Percentiles rank a stretch among this genome's conserved stretches.
Conservation (phyloP, 2,113 vertebrate species). For the Cyprinus carpio region DNA sequence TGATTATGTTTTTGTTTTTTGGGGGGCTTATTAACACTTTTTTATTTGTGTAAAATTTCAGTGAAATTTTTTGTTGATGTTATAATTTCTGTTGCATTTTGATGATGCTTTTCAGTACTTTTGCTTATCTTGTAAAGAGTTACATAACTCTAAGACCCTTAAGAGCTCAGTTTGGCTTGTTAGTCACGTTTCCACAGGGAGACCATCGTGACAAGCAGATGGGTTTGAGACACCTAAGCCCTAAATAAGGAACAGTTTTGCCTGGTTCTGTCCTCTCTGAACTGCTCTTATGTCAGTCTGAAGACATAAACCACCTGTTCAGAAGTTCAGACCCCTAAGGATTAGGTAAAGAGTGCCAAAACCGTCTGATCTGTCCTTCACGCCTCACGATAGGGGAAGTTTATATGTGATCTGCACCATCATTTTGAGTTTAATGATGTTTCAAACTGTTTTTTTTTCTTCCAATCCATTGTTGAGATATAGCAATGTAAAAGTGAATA, state of each 20-base stretch:
- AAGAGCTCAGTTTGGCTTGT: background rate
- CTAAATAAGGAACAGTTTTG: constrained; percentile 18
- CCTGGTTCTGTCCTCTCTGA: constrained; percentile 8
- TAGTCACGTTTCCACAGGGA: background rate
- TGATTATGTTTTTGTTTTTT: too few relatives aligned
- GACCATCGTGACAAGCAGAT: constrained; percentile 42
- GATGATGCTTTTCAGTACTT: background rate
- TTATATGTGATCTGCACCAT: background rate
- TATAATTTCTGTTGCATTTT: background rate
- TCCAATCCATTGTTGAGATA: background rate
- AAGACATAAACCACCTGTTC: constrained; percentile 39
- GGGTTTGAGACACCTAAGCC: constrained; percentile 27
- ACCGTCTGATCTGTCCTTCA: background rate
- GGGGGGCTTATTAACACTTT: too few relatives aligned
- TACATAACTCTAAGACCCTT: background rate
- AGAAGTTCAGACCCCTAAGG: constrained; percentile 3
- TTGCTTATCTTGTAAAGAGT: background rate
- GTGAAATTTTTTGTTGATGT: background rate
- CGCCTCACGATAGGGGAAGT: background rate
- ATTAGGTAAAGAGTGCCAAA: background rate
- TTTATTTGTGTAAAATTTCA: background rate
- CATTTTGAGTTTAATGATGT: background rate
- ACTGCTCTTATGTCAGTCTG: constrained; percentile 4
- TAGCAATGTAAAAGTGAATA: background rate
- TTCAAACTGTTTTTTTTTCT: background rate